Base-by-base conservation (phyloP, 2,797 vertebrate species). In the Pangasius sanitwongsei region DNA sequence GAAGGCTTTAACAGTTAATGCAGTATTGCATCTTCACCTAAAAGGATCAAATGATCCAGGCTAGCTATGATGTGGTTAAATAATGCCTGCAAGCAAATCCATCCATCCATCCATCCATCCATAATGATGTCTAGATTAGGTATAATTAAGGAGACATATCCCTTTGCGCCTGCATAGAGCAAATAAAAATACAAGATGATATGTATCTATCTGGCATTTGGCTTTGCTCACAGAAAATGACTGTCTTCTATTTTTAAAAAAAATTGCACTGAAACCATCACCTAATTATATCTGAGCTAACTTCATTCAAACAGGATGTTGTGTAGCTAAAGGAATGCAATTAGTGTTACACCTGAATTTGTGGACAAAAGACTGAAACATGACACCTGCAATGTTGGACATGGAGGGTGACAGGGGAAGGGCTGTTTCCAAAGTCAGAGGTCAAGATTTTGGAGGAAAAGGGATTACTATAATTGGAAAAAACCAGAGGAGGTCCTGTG, bases 391-490 rank as follows among this genome's bases (percentile, higher is more conserved):
- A 96, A 96, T 96, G 94, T 92, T 88, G 88, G 87, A 59, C 91
- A 92, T 93, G 6, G 83, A 87, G 92, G 93, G 86, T 31, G 86
- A 91, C 91, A 92, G 89, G 89, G 93, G 93, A 91, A 87, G 93
- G 91, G 93, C 93, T 92, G 92, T 93, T 70, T 94, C 93, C 92
- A 91, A 94, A 94, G 94, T 94, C 94, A 96, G 91, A 94, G 95
- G 95, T 96, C 94, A 94, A 23, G 94, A 94, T 95, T 96, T 94
- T 93, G 92, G 92, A 70, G 93, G 94, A 93, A 94, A 94, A 92
- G 92, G 93, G 94, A 94, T 94, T 91, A 91, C 25, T 70, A 93
- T 96, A 96, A 96, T 96, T 95, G 93, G 91, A 93, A 92, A 48
- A 95, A 92, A 93, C 90, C 90, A 90, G 92, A 92, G 94, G 87